Evolutionary conservation across 2,888 invertebrate species (phyloP), one percentile per base, ranked within the genome.

Genomic region (Monoplex corrugatus): DNA sequence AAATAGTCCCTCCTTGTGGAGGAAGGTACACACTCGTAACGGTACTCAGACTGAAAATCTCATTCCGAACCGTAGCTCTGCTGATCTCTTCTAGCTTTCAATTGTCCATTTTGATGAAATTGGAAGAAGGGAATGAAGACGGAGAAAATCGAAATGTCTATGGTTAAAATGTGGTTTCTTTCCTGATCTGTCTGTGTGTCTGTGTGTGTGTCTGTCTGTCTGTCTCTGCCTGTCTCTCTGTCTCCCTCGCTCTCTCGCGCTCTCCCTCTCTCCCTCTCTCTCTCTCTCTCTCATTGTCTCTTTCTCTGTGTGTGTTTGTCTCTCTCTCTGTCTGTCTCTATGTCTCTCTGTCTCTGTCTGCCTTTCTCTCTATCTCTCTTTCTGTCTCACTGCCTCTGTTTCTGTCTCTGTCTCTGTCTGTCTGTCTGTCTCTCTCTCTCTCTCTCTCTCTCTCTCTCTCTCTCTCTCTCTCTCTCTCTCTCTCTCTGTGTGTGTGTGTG

Each of bases 41-140:
- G 72, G 87, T 45, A 45, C 87, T 87, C 87, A 75, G 87, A 43
- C 72, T 87, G 45, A 38, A 87, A 86, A 86, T 86, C 86, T 68
- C 68, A 86, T 86, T 86, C 63, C 86, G 68, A 19, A n/a, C 40
- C 40, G n/a, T 43, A 50, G 86, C 38, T 68, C 50, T 43, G 43
- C 86, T 68, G 68, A 68, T 68, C 40, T 40, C 68, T n/a, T 68
- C 86, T 43, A 23, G 28, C 86, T 68, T 68, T 68, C n/a, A 68
- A 68, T 63, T 86, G 86, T 86, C 86, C 86, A 86, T 86, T 68
- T 86, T 86, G 68, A 68, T 38, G 32, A 57, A 84, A 84, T 84
- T 84, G 84, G 57, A 84, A 68, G n/a, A 68, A 50, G 45, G 13
- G 35, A 35, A 32, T 13, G 84, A 84, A 45, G 84, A 35, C 5